Evolutionary conservation across 2,797 vertebrate species (phyloP).

Genomic region (Myotis vivesi): DNA sequence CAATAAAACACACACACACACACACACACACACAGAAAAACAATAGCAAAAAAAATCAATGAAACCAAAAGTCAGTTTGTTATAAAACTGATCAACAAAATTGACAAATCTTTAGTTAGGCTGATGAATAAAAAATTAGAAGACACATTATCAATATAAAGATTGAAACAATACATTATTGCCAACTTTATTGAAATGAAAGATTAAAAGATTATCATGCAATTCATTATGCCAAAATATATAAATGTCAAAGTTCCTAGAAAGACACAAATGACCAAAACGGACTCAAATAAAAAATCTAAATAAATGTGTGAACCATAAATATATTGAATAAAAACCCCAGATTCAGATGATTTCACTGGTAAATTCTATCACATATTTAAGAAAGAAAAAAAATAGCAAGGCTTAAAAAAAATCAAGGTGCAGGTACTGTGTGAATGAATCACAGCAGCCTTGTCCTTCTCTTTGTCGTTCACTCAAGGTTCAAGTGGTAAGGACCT

Average conservation of each 20-base stretch:
- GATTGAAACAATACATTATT: neutral
- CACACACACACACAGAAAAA: neutral
- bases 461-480: neutral
- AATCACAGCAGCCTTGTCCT: neutral
- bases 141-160: neutral
- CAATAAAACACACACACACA: neutral
- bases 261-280: neutral
- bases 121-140: neutral
- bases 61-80: neutral
- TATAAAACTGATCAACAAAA: neutral
- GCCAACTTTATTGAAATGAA: neutral
- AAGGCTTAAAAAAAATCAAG: neutral
- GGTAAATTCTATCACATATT: neutral
- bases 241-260: neutral
- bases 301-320: neutral
- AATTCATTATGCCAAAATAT: neutral
- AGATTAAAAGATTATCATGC: neutral
- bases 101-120: neutral
- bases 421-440: neutral
- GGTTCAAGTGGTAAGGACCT: neutral
- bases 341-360: neutral
- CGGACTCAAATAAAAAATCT: neutral
- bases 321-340: neutral
- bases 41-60: neutral
- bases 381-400: neutral